Base-by-base conservation (phyloP, 2,113 vertebrate species). In the Colossoma macropomum region DNA sequence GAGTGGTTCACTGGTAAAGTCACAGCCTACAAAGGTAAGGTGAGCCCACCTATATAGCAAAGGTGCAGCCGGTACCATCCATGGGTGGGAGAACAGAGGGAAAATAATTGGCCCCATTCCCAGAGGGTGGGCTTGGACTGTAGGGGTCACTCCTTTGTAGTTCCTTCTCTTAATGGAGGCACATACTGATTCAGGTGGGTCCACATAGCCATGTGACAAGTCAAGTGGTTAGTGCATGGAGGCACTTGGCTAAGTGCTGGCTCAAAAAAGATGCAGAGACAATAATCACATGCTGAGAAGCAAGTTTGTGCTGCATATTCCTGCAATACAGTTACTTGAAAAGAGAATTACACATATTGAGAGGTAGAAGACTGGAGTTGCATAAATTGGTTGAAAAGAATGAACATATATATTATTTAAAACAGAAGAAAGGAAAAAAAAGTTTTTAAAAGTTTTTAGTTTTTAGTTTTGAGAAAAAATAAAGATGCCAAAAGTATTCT, bases 181-280 rank as follows among this genome's bases (percentile, higher is more conserved):
- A 79, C 66, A 19, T 54, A 79, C 8, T 79, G 48, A 45, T 52
- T 68, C 41, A 52, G 45, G 27, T 27, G 28, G 52, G 60, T 41
- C 17, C 62, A 63, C 11, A 27, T 15, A 32, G 30, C 56, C 38
- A 62, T 62, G 56, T 48, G 54, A 52, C 62, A 79, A 79, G 66
- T 79, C 63, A 54, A 69, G 28, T 34, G 23, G 19, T 38, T 38
- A 79, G 77, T 27, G 77, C 50, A 77, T 50, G 45, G 60, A 77
- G 60, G 41, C 62, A 50, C 63, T 78, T 78, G 76, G 60, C 2
- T 1, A 34, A 63, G 19, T 78, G 19, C 21, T 32, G 41, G 28
- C 62, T n/a, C 41, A 16, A 50, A 45, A n/a, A 62, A 11, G 34
- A 25, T 2, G 10, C 59, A 65, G 38, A 66, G 62, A 27, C 48